Percentiles rank a stretch among this genome's conserved stretches.
Conservation (phyloP, 2,888 invertebrate genomes). For the Phalangium opilio region DNA sequence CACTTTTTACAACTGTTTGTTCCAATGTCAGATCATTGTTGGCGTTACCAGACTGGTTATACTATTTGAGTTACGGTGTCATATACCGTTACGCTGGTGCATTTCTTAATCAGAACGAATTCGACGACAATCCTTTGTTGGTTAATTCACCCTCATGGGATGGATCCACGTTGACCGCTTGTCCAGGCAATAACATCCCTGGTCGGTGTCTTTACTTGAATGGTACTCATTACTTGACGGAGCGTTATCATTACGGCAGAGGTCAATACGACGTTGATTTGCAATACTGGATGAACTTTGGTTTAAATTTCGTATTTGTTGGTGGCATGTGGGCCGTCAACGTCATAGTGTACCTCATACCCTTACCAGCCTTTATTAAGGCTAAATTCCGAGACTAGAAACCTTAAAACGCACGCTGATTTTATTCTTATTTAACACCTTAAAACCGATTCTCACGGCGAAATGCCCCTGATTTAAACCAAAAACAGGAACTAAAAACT, state of each 20-base stretch:
- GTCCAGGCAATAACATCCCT: slow-evolving; percentile 22
- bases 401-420: too few relatives aligned
- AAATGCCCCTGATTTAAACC: too few relatives aligned
- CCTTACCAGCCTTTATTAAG: slow-evolving; percentile 65
- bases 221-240: slow-evolving; percentile 53
- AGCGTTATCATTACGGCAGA: slow-evolving; percentile 40
- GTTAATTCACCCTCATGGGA: slow-evolving; percentile 21
- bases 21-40: slow-evolving; percentile 46
- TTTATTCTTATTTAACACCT: too few relatives aligned
- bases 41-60: slow-evolving; percentile 63
- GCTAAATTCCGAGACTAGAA: slow-evolving; percentile 65
- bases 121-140: slow-evolving; percentile 30
- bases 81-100: slow-evolving; percentile 66
- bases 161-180: slow-evolving; percentile 7
- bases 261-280: slow-evolving; percentile 28
- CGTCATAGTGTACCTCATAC: slow-evolving; percentile 66
- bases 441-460: too few relatives aligned
- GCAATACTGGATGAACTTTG: slow-evolving; percentile 42
- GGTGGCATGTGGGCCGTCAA: slow-evolving; percentile 64
- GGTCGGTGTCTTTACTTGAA: slow-evolving; percentile 35
- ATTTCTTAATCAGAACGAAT: slow-evolving; percentile 53
- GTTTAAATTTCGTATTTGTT: slow-evolving; percentile 65
- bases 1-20: slow-evolving; percentile 1
- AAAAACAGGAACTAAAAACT: too few relatives aligned
- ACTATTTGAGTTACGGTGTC: slow-evolving; percentile 59